Percentiles rank a stretch among this genome's conserved stretches.
phyloP scores from a whole-genome alignment of 2,113 vertebrate genomes.

The Himantopus leucocephalus region DNA sequence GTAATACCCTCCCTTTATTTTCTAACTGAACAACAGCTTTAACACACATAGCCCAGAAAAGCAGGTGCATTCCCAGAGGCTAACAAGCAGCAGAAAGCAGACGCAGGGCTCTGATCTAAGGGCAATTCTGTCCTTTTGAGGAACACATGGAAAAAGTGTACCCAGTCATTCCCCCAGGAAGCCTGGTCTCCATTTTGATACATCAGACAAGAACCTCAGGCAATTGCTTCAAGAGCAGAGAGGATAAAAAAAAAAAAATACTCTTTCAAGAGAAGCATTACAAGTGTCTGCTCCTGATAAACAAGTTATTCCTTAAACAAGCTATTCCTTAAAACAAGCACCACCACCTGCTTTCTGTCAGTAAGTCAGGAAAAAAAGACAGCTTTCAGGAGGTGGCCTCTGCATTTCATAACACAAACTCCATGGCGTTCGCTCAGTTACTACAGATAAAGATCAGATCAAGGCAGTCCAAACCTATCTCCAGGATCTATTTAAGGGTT shows the following conservation, averaged over 20 bases:
- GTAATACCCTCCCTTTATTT: background rate
- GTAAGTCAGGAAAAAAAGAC: background rate
- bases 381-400: background rate
- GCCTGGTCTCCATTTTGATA: background rate
- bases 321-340: background rate
- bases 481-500: conserved; percentile 26
- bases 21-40: background rate
- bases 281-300: background rate
- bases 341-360: background rate
- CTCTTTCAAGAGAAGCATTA: background rate
- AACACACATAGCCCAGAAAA: background rate
- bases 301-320: background rate
- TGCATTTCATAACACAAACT: background rate
- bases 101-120: background rate
- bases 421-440: background rate
- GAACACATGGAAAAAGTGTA: background rate
- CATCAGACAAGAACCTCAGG: background rate
- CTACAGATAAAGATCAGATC: conserved; percentile 16
- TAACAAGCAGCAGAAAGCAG: background rate
- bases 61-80: background rate
- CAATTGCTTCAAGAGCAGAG: background rate
- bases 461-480: background rate
- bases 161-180: background rate
- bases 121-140: background rate
- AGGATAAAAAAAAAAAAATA: background rate